These are phyloP conservation scores for Halcyon smyrnensis DNA, from an alignment of 2,797 vertebrate genomes.

Conservation along the genomic window DNA sequence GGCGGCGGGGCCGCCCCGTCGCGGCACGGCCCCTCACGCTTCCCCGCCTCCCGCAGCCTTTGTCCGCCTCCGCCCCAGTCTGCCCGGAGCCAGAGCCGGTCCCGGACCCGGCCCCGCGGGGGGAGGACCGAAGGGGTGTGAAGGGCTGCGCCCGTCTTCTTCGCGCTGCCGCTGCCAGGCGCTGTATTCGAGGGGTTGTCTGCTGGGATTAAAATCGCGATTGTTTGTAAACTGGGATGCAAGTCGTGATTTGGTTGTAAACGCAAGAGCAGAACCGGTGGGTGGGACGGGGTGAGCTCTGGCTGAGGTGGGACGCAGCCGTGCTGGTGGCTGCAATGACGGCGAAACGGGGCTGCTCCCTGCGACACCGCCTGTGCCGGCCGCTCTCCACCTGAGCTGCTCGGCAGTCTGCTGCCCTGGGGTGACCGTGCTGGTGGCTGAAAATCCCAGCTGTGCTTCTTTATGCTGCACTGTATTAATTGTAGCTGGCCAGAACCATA, in stretches of 20 bases:
- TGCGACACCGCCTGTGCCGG: background rate
- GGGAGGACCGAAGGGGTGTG: background rate
- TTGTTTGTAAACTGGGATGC: background rate
- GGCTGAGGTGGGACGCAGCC: no score
- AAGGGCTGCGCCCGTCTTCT: rapidly evolving
- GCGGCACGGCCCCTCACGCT: background rate
- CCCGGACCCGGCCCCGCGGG: background rate
- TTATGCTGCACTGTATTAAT: rapidly evolving
- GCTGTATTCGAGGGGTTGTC: background rate
- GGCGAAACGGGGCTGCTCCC: background rate
- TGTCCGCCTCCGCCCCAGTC: background rate
- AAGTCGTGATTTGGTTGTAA: no score
- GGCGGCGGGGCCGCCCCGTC: background rate
- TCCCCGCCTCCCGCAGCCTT: background rate
- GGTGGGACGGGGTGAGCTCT: background rate
- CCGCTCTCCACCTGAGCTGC: background rate
- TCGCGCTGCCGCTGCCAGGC: no score
- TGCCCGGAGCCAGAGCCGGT: no score
- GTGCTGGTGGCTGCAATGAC: rapidly evolving
- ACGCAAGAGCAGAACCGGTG: background rate
- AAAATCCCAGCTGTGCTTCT: rapidly evolving
- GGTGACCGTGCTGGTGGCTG: rapidly evolving
- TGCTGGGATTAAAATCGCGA: background rate
- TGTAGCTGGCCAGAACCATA: background rate
- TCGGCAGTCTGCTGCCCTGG: background rate